Evolutionary conservation across 2,797 vertebrate species (phyloP).

Genomic region (Phataginus tetradactyla): DNA sequence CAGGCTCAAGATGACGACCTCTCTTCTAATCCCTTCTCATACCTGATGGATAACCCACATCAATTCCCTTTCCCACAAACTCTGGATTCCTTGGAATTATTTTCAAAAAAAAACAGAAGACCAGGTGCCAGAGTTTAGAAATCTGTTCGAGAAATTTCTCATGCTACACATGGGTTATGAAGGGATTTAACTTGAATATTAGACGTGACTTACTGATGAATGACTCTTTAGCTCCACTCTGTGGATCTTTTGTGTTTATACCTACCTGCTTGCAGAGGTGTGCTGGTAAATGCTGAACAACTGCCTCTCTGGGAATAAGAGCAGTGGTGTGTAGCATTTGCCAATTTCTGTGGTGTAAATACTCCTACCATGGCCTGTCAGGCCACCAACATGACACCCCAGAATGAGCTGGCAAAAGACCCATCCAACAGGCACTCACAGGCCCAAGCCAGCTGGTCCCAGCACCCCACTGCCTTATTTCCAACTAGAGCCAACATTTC

Average conservation of each 20-base stretch:
- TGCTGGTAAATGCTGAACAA: not conserved
- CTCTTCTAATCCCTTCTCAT: not conserved
- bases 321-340: not conserved
- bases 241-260: not conserved
- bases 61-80: not conserved
- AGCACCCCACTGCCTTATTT: not conserved
- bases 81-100: not conserved
- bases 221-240: not conserved
- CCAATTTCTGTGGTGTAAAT: not conserved
- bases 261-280: not conserved
- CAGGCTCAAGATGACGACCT: not conserved
- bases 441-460: not conserved
- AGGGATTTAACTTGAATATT: not conserved
- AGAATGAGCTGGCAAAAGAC: not conserved
- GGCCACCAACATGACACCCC: not conserved
- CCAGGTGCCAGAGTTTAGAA: not conserved
- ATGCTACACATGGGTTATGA: not conserved
- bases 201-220: not conserved
- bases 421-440: not conserved
- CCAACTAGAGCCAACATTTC: not conserved
- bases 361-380: not conserved
- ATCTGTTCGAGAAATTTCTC: not conserved
- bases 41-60: not conserved
- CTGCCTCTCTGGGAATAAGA: not conserved
- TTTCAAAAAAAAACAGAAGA: not conserved